Evolutionary conservation across 2,888 invertebrate species (phyloP).

Genomic region (Norana najaformis): DNA sequence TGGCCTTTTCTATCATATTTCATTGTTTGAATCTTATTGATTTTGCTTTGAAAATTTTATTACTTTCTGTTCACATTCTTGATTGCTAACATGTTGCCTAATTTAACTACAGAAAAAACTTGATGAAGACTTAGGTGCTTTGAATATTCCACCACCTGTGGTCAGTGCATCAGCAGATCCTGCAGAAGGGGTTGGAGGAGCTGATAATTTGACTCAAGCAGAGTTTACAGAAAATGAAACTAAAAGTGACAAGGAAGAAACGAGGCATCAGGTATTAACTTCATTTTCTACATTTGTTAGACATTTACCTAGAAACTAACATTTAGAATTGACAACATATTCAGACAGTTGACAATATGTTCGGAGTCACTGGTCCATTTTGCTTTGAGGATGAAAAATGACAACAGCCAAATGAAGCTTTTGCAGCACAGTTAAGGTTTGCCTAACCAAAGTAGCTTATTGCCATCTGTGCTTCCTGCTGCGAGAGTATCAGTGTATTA

Average conservation of each 20-base stretch:
- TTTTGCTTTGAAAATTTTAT: too few species aligned
- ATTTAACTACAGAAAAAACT: neutral
- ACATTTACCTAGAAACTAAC: neutral
- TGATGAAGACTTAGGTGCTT: neutral
- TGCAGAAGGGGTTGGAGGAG: neutral
- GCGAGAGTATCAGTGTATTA: too few species aligned
- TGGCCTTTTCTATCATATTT: neutral
- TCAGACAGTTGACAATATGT: too few species aligned
- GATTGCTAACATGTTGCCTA: neutral
- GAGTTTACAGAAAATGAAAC: neutral
- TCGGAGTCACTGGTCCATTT: too few species aligned
- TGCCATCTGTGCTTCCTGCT: too few species aligned
- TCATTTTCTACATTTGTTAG: constrained; percentile 1
- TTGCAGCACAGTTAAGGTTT: too few species aligned
- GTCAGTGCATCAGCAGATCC: neutral
- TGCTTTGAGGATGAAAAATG: too few species aligned
- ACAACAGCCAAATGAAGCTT: too few species aligned
- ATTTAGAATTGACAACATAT: too few species aligned
- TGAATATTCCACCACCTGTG: neutral
- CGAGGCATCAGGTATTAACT: neutral
- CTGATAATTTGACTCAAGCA: neutral
- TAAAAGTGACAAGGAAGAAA: neutral
- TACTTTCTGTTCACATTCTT: neutral
- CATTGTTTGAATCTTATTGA: neutral
- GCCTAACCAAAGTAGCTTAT: too few species aligned